Percentiles rank a stretch among this genome's conserved stretches.
phyloP scores from a whole-genome alignment of 2,888 invertebrate species.

The Drosophila glabriapex region DNA sequence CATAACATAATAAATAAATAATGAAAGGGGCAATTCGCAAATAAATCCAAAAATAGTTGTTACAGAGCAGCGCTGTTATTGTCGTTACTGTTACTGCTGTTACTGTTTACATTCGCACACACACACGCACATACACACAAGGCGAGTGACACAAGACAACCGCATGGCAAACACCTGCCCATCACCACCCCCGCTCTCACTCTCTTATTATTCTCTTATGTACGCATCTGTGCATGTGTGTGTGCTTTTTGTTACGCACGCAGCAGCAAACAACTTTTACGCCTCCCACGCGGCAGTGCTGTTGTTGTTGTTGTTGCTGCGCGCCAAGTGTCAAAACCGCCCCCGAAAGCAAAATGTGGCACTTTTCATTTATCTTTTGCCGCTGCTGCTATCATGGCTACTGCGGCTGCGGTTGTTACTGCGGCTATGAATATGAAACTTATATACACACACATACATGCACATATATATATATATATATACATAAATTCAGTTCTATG shows the following conservation, averaged over 20 bases:
- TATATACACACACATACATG: slow-evolving; percentile 17
- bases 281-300: slow-evolving; percentile 59
- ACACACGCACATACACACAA: slow-evolving; percentile 14
- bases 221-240: slow-evolving; percentile 19
- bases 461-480: slow-evolving; percentile 2
- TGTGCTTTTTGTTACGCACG: slow-evolving; percentile 72
- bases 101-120: slow-evolving; percentile 41
- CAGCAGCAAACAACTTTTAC: slow-evolving; percentile 75
- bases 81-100: slow-evolving; percentile 12
- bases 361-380: slow-evolving; percentile 75
- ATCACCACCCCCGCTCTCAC: slow-evolving; percentile 8
- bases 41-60: slow-evolving; percentile 57
- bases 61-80: slow-evolving; percentile 38
- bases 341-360: slow-evolving; percentile 76
- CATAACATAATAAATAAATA: slow-evolving; percentile 25
- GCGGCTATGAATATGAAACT: slow-evolving; percentile 67
- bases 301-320: slow-evolving; percentile 48
- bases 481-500: slow-evolving; percentile 5
- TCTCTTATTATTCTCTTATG: slow-evolving; percentile 20
- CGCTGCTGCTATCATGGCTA: slow-evolving; percentile 44
- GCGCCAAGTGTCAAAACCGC: slow-evolving; percentile 79
- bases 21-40: slow-evolving; percentile 39
- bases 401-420: slow-evolving; percentile 44
- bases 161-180: slow-evolving; percentile 71
- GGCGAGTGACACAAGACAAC: slow-evolving; percentile 53